These are phyloP conservation scores for Chaenodraco wilsoni DNA, from an alignment of 2,797 vertebrate species.

Conservation along the genomic window DNA sequence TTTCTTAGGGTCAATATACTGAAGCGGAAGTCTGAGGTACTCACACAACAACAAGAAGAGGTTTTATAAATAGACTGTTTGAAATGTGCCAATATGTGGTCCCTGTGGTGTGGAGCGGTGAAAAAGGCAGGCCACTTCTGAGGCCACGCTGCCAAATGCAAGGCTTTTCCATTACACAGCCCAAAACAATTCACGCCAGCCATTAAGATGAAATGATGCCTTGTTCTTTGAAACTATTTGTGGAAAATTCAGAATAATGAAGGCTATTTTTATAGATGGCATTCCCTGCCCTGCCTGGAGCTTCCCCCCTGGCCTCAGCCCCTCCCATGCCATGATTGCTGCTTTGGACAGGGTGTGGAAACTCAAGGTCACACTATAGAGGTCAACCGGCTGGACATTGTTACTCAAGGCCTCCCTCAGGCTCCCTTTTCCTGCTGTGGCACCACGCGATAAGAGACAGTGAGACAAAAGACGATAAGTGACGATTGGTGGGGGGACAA, in stretches of 20 bases:
- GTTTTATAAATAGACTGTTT: conserved; percentile 77
- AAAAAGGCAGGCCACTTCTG: conserved; percentile 78
- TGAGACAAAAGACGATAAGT: conserved; percentile 94
- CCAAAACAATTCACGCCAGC: conserved; percentile 81
- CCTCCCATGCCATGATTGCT: conserved; percentile 52
- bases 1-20: conserved; percentile 78
- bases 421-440: conserved; percentile 90
- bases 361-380: conserved; percentile 88
- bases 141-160: conserved; percentile 74
- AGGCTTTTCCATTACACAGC: conserved; percentile 79
- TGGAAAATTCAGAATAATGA: conserved; percentile 82
- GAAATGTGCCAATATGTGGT: conserved; percentile 83
- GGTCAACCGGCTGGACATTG: conserved; percentile 90
- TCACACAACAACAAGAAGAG: conserved; percentile 77
- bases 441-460: conserved; percentile 90
- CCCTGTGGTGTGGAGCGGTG: conserved; percentile 77
- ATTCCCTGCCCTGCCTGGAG: conserved; percentile 78
- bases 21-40: conserved; percentile 80
- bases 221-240: conserved; percentile 84
- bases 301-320: conserved; percentile 39
- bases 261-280: conserved; percentile 82
- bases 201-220: conserved; percentile 83
- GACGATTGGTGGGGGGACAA: conserved; percentile 78
- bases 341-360: conserved; percentile 88
- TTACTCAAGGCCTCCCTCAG: conserved; percentile 86